Evolutionary conservation across 2,797 vertebrate genomes (phyloP).

Genomic region (Enteromius trimaculatus): DNA sequence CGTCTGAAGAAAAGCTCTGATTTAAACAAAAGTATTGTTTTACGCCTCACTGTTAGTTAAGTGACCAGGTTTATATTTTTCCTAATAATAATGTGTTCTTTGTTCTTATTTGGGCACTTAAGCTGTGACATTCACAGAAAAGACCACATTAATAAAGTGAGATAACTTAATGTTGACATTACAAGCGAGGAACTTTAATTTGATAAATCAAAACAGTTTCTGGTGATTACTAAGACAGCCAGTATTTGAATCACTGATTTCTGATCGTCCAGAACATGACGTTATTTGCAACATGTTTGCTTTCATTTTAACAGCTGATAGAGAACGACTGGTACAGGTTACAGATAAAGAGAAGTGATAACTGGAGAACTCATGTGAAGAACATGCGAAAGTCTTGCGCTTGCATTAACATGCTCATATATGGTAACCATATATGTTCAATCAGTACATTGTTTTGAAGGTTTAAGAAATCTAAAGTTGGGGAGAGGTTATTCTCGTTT

Average conservation of each 20-base stretch:
- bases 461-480: not conserved
- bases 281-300: not conserved
- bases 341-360: constrained; percentile 15
- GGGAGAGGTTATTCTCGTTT: not conserved
- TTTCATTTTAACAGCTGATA: constrained; percentile 1
- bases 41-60: not conserved
- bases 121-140: not conserved
- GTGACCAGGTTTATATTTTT: not conserved
- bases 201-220: not conserved
- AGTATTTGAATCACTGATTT: not conserved
- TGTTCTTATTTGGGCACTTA: not conserved
- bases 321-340: not conserved
- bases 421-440: not conserved
- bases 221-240: not conserved
- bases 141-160: not conserved
- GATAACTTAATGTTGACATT: not conserved
- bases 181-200: not conserved
- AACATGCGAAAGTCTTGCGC: not conserved
- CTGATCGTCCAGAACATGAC: not conserved
- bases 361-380: not conserved
- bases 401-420: not conserved
- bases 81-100: not conserved
- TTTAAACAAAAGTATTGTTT: not conserved
- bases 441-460: not conserved
- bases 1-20: not conserved